Conservation (phyloP, 2,113 vertebrate genomes). For the Ceratotherium simum region DNA sequence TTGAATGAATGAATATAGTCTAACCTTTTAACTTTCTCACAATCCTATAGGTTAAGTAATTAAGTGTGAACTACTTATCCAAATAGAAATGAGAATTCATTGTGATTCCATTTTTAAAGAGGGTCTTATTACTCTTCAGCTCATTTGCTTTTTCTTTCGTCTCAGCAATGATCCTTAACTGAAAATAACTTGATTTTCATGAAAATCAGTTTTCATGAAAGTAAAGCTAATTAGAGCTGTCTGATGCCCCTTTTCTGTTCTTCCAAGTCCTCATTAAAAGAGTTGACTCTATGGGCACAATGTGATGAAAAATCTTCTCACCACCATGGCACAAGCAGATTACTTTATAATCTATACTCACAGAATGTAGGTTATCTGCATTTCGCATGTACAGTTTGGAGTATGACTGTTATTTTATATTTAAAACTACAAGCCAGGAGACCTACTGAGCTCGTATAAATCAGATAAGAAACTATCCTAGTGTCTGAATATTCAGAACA, state of each 20-base stretch:
- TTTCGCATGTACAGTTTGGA: not conserved
- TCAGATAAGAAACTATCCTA: not conserved
- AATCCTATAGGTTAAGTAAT: conserved; percentile 45
- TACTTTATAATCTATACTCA: not conserved
- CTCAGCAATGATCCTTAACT: conserved; percentile 49
- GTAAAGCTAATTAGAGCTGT: not conserved
- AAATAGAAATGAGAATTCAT: conserved; percentile 61
- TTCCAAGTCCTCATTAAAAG: not conserved
- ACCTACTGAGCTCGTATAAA: not conserved
- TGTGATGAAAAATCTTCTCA: not conserved
- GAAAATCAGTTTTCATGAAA: conserved; percentile 38
- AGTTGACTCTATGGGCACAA: not conserved
- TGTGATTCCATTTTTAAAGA: conserved; percentile 54
- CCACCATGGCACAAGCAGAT: not conserved
- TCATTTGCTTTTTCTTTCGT: conserved; percentile 64
- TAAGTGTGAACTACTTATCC: conserved; percentile 34
- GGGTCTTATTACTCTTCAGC: not conserved
- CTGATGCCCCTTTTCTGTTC: not conserved
- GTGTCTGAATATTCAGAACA: not conserved
- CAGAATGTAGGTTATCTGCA: not conserved
- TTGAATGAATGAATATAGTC: not conserved
- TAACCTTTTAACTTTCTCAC: not conserved
- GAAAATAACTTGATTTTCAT: conserved; percentile 57
- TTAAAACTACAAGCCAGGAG: not conserved
- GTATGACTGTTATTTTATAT: not conserved